Conservation (phyloP, 2,113 vertebrate genomes). For the Drymodes brunneopygia region DNA sequence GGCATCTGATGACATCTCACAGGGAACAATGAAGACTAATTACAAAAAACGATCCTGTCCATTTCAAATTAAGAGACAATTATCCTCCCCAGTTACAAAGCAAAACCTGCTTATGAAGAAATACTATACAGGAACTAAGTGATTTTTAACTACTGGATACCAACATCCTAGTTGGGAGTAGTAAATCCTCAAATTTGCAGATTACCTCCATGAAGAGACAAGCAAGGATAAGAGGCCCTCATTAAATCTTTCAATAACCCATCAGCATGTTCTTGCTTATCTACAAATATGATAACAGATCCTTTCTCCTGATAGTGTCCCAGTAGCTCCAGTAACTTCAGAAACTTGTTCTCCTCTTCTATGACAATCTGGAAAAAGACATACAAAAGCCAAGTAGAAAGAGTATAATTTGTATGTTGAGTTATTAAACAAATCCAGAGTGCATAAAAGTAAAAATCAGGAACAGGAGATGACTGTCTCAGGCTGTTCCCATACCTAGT, state of each 20-base stretch:
- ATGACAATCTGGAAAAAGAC: slow-evolving; percentile 85
- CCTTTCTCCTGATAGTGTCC: slow-evolving; percentile 98
- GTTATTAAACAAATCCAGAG: neutral
- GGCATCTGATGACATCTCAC: neutral
- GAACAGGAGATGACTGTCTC: neutral
- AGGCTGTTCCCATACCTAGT: neutral
- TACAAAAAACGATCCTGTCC: neutral
- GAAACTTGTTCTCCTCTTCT: slow-evolving; percentile 95
- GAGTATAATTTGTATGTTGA: neutral
- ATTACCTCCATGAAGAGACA: slow-evolving; percentile 97
- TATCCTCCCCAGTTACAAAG: neutral
- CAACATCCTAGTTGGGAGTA: neutral
- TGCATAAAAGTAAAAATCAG: neutral
- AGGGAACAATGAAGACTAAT: neutral
- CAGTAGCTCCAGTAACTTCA: slow-evolving; percentile 94
- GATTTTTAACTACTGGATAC: neutral
- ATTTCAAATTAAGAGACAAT: neutral
- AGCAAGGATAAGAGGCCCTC: slow-evolving; percentile 97
- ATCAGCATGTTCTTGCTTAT: slow-evolving; percentile 97
- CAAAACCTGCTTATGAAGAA: neutral
- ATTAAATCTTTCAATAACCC: slow-evolving; percentile 92
- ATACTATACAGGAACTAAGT: neutral
- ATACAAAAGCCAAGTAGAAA: neutral
- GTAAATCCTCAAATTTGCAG: neutral
- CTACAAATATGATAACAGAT: slow-evolving; percentile 96